phyloP scores from a whole-genome alignment of 2,113 vertebrate species.

The Coptodon rendalli region DNA sequence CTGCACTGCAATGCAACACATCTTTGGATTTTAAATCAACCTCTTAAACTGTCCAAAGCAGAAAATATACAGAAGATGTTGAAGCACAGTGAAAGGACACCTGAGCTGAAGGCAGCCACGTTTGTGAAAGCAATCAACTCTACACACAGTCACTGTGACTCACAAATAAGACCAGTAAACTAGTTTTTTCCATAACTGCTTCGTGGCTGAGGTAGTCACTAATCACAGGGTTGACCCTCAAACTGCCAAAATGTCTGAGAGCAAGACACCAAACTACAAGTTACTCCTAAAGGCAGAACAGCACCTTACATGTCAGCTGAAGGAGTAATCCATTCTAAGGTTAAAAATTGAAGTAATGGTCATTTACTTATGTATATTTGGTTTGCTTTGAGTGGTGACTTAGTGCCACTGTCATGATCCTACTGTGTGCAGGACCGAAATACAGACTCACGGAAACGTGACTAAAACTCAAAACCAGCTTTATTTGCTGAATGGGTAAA shows the following conservation, averaged over 20 bases:
- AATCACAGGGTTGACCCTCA: not conserved
- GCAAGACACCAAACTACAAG: not conserved
- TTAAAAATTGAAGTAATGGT: not conserved
- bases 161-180: not conserved
- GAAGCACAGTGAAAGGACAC: not conserved
- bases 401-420: not conserved
- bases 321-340: not conserved
- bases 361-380: not conserved
- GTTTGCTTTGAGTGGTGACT: not conserved
- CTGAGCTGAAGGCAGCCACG: not conserved
- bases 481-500: not conserved
- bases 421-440: not conserved
- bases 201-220: not conserved
- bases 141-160: not conserved
- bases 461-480: not conserved
- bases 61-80: not conserved
- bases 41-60: not conserved
- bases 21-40: not conserved
- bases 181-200: not conserved
- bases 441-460: not conserved
- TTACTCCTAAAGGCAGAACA: not conserved
- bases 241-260: not conserved
- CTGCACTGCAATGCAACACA: not conserved
- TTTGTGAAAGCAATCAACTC: not conserved
- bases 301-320: not conserved